Base-by-base conservation (phyloP, 2,797 vertebrate species). In the Ambastaia sidthimunki region DNA sequence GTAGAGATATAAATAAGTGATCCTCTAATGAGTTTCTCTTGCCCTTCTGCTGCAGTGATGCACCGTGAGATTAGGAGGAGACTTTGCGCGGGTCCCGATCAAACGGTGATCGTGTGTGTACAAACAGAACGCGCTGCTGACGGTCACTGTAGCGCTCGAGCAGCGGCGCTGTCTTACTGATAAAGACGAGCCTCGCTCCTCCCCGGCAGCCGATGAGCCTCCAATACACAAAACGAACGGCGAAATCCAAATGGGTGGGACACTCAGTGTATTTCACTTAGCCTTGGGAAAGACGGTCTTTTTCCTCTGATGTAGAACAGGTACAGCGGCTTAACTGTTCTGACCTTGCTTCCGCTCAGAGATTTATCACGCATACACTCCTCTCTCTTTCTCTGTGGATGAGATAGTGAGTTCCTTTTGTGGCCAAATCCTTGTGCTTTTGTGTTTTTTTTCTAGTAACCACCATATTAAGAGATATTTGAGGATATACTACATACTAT, bases 21-120 rank as follows among this genome's bases (percentile, higher is more conserved):
- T 80, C 81, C 72, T 84, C 80, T 82, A 7, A 34, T 16, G 71
- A 74, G 76, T 78, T 77, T 13, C 15, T 67, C 69, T 54, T 78
- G 54, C 80, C 85, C 80, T 88, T 87, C 87, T 91, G 90, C 92
- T 89, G 93, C 93, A 93, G 90, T 85, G 80, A 73, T 67, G 80
- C 82, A 69, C 91, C 88, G 88, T 86, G 90, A 81, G 90, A 91
- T 91, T 87, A 81, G 85, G 62, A 82, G 85, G 89, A 65, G 83
- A 83, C 85, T 84, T 89, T 83, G 87, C 78, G 89, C 21, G 2
- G 88, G 89, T 86, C 82, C 82, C 65, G 85, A 84, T 86, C 87
- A 83, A 66, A 83, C 37, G 4, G 69, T 60, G 79, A 66, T 80
- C 80, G 74, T 65, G 70, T 76, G 76, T 76, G 80, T 68, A 81